Base-by-base conservation (phyloP, 2,113 vertebrate species). In the Myxocyprinus asiaticus region DNA sequence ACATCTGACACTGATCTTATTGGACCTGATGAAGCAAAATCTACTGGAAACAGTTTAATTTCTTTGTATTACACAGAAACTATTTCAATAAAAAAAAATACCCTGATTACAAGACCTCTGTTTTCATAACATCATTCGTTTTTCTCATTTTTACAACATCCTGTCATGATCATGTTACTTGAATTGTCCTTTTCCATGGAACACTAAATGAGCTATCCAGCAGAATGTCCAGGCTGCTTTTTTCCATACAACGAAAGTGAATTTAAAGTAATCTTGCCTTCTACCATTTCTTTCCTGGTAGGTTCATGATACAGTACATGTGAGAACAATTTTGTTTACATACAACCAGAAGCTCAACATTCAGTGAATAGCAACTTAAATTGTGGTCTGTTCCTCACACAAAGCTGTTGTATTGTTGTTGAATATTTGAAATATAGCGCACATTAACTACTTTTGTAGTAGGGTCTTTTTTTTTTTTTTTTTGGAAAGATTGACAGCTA, bases 21-120 rank as follows among this genome's bases (percentile, higher is more conserved):
- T 67, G 14, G 70, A 61, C 42, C 17, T 51, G 67, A 72, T 72
- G 48, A 67, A 22, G 75, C 61, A 71, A 59, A 77, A 67, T 77
- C 77, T 70, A 15, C 51, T 58, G 53, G 45, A 11, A 45, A 66
- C 33, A 71, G 44, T 47, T 12, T 43, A 17, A 58, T 71, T 71
- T 15, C 5, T 15, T 67, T 79, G 61, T 43, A 65, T 14, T 11
- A 71, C 48, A 64, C 5, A 15, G 58, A 10, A 53, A 22, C 9
- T 59, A 33, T 44, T 69, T 45, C 44, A 14, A 51, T 6, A 48
- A 5, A 48, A 48, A 5, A 48, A 48, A 48, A 48, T 48, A 48
- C 47, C 22, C 22, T 33, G 22, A 33, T 33, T 33, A 33, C 22
- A 33, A 33, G 22, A 33, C 22, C 22, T n/a, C 1, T 33, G 3